Base-by-base conservation (phyloP, 2,888 invertebrate genomes). In the Oscheius onirici region DNA sequence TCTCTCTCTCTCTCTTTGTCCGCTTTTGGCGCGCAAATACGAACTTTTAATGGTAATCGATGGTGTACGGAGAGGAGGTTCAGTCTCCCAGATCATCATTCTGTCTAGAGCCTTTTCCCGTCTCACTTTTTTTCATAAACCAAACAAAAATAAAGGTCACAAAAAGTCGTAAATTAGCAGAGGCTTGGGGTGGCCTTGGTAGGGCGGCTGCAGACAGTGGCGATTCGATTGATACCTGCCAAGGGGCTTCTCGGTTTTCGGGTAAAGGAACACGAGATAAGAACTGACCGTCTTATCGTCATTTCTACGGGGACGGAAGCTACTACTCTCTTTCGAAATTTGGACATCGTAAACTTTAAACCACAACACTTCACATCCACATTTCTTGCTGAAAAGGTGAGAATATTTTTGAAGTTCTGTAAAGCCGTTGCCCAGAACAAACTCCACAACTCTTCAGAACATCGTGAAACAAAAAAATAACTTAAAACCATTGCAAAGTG, bases 1-100 rank as follows among this genome's bases (percentile, higher is more conserved):
- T 44, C 60, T 71, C 41, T 55, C 58, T 66, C 63, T 28, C 69
- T 69, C 41, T 71, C 60, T 68, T 44, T 34, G 43, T 65, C 55
- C 66, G 61, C 51, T 63, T 67, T 46, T 44, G 41, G 41, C 34
- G 41, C 54, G 55, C 51, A 58, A 68, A 68, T 68, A 44, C 55
- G 57, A 68, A 68, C 55, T 68, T 55, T 65, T 46, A 68, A 44
- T 41, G 26, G 55, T 22, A 63, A 63, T 63, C 63, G 63, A 63
- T 63, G 40, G 40, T 24, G 28, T 26, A 44, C 63, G 63, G 60
- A 40, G n/a, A n/a, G 49, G 17, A 17, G 13, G 63, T 11, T 55
- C 15, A 46, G n/a, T 46, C 20, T 46, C 46, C 46, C 46, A 46
- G 46, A 46, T 15, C 46, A 17, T 17, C 11, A 5, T 13, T 13